These are phyloP conservation scores for Procambarus virginalis DNA, from an alignment of 1,140 invertebrate genomes.

Conservation along the genomic window DNA sequence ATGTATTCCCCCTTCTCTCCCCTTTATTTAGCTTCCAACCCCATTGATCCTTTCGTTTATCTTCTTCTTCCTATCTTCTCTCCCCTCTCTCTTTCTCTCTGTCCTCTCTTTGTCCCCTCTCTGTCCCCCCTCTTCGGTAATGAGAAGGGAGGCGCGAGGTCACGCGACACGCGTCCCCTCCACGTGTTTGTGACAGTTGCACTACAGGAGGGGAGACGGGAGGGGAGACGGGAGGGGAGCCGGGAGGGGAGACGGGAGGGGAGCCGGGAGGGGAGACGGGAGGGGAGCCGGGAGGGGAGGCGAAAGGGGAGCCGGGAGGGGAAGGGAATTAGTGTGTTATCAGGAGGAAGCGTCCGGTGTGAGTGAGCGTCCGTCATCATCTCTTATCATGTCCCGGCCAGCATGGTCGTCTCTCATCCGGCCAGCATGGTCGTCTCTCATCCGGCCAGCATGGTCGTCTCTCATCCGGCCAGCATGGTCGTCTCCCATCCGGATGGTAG, in stretches of 20 bases:
- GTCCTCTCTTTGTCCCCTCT: not conserved
- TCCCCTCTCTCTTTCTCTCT: not conserved
- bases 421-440: too few relatives aligned
- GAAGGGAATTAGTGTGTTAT: too few relatives aligned
- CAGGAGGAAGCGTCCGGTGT: too few relatives aligned
- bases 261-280: not conserved
- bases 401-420: too few relatives aligned
- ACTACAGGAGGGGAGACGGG: not conserved
- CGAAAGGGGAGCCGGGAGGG: not conserved
- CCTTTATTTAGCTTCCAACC: not conserved
- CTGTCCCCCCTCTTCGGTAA: not conserved
- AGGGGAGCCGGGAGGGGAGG: not conserved
- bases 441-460: too few relatives aligned
- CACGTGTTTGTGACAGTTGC: conserved; percentile 38
- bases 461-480: too few relatives aligned
- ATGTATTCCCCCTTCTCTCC: not conserved
- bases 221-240: not conserved
- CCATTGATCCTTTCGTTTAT: not conserved
- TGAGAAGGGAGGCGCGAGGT: conserved; percentile 1
- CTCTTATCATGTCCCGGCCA: not conserved
- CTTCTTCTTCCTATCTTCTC: not conserved
- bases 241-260: not conserved
- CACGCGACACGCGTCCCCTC: conserved; percentile 27
- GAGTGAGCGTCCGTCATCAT: not conserved
- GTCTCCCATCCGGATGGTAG: too few relatives aligned